These are phyloP conservation scores for Ennomos fuscantarius DNA, from an alignment of 2,888 invertebrate genomes.

Conservation along the genomic window DNA sequence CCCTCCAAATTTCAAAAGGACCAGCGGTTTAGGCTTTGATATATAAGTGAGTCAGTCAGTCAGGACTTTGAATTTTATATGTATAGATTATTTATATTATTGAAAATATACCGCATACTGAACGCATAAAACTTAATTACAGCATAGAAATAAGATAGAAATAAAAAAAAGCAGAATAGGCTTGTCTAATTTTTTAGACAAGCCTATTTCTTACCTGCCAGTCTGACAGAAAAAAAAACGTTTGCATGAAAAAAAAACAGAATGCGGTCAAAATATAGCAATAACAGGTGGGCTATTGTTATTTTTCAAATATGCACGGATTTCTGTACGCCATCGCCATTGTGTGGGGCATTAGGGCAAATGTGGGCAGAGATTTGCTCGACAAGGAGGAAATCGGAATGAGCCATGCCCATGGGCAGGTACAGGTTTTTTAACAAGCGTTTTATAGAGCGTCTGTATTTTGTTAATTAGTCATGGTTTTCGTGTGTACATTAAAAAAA, in stretches of 20 bases:
- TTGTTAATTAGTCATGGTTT: no score
- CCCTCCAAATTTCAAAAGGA: no score
- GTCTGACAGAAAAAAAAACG: slow-evolving; percentile 35
- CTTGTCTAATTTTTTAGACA: neutral
- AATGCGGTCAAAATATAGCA: slow-evolving; percentile 41
- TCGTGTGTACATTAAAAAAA: no score
- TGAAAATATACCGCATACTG: no score
- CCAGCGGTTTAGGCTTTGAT: no score
- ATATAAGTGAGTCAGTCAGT: no score
- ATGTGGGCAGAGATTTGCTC: slow-evolving; percentile 42
- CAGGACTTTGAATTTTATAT: no score
- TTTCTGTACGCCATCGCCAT: slow-evolving; percentile 48
- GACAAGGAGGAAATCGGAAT: slow-evolving; percentile 2
- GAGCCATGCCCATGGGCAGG: neutral
- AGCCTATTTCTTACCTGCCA: slow-evolving; percentile 10
- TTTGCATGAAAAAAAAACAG: slow-evolving; percentile 42
- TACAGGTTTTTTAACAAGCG: slow-evolving; percentile 1
- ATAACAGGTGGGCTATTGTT: slow-evolving; percentile 68
- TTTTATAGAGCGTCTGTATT: no score
- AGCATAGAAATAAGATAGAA: no score
- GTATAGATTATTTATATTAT: no score
- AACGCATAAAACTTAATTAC: no score
- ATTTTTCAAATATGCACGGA: slow-evolving; percentile 60
- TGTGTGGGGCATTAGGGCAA: slow-evolving; percentile 59
- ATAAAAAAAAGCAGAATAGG: no score